A percentile compares a stretch with the other conserved stretches of the same genome.
Conservation (phyloP, 2,888 invertebrate species). For the Acrobasis repandana region DNA sequence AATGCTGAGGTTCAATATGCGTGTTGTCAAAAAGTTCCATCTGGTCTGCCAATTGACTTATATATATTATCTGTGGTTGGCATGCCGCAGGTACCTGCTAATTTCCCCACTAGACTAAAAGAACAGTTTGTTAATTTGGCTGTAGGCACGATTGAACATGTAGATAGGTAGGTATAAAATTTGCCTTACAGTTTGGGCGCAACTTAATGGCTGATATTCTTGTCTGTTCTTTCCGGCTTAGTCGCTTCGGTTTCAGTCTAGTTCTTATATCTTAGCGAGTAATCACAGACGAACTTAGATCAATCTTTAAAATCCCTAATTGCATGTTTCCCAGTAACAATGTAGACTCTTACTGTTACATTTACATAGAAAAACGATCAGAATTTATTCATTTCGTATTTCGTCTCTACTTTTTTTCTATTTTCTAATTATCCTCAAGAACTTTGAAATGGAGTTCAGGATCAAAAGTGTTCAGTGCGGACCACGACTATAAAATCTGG, state of each 20-base stretch:
- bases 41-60: too few relatives aligned
- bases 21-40: background rate
- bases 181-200: conserved; percentile 20
- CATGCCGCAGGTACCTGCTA: background rate
- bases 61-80: too few relatives aligned
- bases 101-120: background rate
- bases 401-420: background rate
- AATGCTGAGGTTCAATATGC: background rate
- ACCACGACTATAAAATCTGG: too few relatives aligned
- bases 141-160: conserved; percentile 5
- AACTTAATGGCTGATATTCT: conserved; percentile 7
- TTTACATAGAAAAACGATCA: background rate
- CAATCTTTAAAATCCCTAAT: background rate
- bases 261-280: conserved; percentile 20
- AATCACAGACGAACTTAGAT: conserved; percentile 13
- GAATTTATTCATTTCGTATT: background rate
- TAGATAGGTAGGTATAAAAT: conserved; percentile 25
- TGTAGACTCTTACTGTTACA: background rate
- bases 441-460: too few relatives aligned
- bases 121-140: conserved; percentile 6
- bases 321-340: conserved; percentile 8
- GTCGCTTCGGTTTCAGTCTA: conserved; percentile 20
- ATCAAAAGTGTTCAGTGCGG: too few relatives aligned
- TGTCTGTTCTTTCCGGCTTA: conserved; percentile 14
- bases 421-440: background rate